Evolutionary conservation across 2,797 vertebrate genomes (phyloP), one percentile per base, ranked within the genome.

Genomic region (Acipenser ruthenus): DNA sequence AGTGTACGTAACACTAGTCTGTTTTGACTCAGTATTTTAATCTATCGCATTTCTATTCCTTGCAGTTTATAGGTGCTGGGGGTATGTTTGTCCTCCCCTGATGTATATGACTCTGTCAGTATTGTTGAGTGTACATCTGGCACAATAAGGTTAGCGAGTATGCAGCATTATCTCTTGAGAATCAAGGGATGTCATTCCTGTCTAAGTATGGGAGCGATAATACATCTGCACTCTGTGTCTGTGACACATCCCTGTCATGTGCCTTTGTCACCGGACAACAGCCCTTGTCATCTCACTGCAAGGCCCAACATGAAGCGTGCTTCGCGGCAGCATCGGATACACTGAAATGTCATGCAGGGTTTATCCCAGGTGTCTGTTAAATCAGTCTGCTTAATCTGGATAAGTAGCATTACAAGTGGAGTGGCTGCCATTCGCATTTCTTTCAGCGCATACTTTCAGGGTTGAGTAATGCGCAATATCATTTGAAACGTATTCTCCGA

Each of bases 211-310:
- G 65, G 73, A 23, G 50, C 9, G n/a, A 68, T 71, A 75, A 70
- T 73, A 76, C 83, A 74, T 79, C 74, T 78, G 80, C 78, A 60
- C 70, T 77, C 64, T 70, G 71, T 69, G 78, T 60, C 66, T 66
- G 74, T 75, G 80, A 77, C 80, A 73, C 73, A 70, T 78, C 6
- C 2, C 68, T 72, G 74, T 72, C 75, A 50, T 52, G 70, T 55
- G 72, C 73, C 71, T 75, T 66, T 73, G 75, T 82, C 77, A 75
- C 47, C 18, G 69, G 76, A 69, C 73, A 71, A 79, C 56, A 53
- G 9, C 0, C 68, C 69, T 78, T 84, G 83, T 82, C 80, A 79
- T 49, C 73, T 69, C 51, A 23, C 66, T 72, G 58, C 48, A 72
- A 79, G 73, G 63, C 73, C 71, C 69, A 47, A 47, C 69, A 67